Base-by-base conservation (phyloP, 2,888 invertebrate genomes). In the Anodontia alba region DNA sequence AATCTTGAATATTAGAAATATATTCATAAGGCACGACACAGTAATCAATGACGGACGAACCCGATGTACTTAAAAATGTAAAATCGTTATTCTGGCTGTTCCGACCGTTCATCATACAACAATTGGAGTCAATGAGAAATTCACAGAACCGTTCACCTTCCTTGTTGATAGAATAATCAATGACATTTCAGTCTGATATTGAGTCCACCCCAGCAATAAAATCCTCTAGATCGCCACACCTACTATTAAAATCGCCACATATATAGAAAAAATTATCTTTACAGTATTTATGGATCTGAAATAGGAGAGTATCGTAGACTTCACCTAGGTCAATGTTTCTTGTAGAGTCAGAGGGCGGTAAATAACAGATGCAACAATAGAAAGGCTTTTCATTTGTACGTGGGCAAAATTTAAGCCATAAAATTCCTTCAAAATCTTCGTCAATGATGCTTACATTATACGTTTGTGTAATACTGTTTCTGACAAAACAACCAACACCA, bases 31-130 rank as follows among this genome's bases (percentile, higher is more conserved):
- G 49, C 3, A 49, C 57, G 15, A 76, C 12, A 51, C 69, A 68
- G 38, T 76, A 49, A 23, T 69, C 69, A 15, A 70, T 54, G 20
- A 76, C 69, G n/a, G 70, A 26, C 7, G 15, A 49, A 38, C 68
- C 75, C n/a, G 20, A 15, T 20, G 67, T 33, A 23, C 67, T 38
- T 46, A 75, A 29, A 29, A 38, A 36, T 29, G 75, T 75, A 46
- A 29, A 75, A 68, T 75, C 68, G 31, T 75, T 67, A 8, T 20
- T 33, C 17, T 57, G 7, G 17, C 5, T 29, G 26, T 75, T 75
- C 43, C 75, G 23, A 5, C 75, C 75, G 46, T 75, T 75, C 38
- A 75, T 15, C 20, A 75, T 46, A 68, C 75, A 75, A 23, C 36
- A 15, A 33, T 75, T 68, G 1, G 49, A 29, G 33, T 36, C 31